A percentile compares a stretch with the other conserved stretches of the same genome.
phyloP scores from a whole-genome alignment of 1,140 invertebrate species.

The Nixonia krombeini region DNA sequence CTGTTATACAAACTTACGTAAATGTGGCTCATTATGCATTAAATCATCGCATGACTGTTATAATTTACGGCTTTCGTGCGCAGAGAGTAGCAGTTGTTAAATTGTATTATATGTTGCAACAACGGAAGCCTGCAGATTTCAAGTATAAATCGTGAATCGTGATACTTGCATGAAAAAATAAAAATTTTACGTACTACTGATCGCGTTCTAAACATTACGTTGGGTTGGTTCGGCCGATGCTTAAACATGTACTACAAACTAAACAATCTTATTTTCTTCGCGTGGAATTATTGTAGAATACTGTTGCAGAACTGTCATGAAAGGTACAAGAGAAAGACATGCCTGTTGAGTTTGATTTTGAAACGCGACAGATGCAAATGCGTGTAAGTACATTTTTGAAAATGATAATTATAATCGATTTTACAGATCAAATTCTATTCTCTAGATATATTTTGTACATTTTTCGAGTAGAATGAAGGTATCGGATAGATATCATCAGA shows the following conservation, averaged over 20 bases:
- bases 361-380: conserved; percentile 43
- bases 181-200: no score
- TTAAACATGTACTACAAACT: no score
- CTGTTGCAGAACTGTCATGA: conserved; percentile 39
- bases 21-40: conserved; percentile 27
- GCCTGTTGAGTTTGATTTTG: conserved; percentile 42
- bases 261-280: no score
- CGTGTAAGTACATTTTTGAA: conserved; percentile 47
- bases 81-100: no score
- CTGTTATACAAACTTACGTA: conserved; percentile 14
- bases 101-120: no score
- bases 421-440: conserved; percentile 48
- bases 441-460: conserved; percentile 44
- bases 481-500: conserved; percentile 29
- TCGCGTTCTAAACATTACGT: no score
- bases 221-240: no score
- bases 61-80: conserved; percentile 38
- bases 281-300: conserved; percentile 30
- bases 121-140: no score
- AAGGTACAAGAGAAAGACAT: conserved; percentile 29
- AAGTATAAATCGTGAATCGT: no score
- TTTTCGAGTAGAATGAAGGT: conserved; percentile 36
- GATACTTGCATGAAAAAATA: no score
- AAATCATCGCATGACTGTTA: conserved; percentile 38
- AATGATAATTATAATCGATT: conserved; percentile 32